These are phyloP conservation scores for Dermolepida albohirtum DNA, from an alignment of 2,888 invertebrate genomes.

Conservation along the genomic window DNA sequence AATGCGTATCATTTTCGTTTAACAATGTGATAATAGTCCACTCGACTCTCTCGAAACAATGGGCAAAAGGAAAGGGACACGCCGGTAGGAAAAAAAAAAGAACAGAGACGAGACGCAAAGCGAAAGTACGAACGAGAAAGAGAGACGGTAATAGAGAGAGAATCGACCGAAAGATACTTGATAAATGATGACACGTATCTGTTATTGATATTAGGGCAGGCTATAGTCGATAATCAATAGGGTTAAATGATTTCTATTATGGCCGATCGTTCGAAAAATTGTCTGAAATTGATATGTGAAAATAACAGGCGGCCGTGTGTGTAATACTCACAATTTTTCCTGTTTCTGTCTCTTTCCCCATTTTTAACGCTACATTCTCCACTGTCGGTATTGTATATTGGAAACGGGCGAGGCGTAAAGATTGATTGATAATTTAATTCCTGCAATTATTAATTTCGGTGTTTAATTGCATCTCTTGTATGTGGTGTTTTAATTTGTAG, in stretches of 20 bases:
- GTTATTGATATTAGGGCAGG: constrained; percentile 42
- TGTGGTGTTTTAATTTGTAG: constrained; percentile 5
- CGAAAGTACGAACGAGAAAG: not conserved
- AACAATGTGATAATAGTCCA: constrained; percentile 43
- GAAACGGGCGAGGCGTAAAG: not conserved
- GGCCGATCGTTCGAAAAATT: constrained; percentile 18
- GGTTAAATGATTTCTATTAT: constrained; percentile 37
- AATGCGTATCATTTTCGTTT: constrained; percentile 37
- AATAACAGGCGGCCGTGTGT: constrained; percentile 12
- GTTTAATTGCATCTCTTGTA: constrained; percentile 3
- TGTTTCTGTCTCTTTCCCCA: not conserved
- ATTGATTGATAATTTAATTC: constrained; percentile 11
- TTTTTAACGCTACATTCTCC: too few species aligned
- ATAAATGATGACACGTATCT: constrained; percentile 42
- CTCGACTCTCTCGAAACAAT: constrained; percentile 23
- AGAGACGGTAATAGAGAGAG: constrained; percentile 9
- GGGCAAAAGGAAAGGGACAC: not conserved
- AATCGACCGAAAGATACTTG: constrained; percentile 21
- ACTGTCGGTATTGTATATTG: not conserved
- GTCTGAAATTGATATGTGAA: constrained; percentile 27
- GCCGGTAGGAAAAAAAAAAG: not conserved
- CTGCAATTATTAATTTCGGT: constrained; percentile 11
- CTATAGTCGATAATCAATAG: constrained; percentile 33
- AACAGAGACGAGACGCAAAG: constrained; percentile 2
- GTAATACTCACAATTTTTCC: not conserved